A percentile compares a stretch with the other conserved stretches of the same genome.
These are phyloP conservation scores for Pseudopleuronectes americanus DNA, from an alignment of 2,797 vertebrate genomes.

Conservation along the genomic window DNA sequence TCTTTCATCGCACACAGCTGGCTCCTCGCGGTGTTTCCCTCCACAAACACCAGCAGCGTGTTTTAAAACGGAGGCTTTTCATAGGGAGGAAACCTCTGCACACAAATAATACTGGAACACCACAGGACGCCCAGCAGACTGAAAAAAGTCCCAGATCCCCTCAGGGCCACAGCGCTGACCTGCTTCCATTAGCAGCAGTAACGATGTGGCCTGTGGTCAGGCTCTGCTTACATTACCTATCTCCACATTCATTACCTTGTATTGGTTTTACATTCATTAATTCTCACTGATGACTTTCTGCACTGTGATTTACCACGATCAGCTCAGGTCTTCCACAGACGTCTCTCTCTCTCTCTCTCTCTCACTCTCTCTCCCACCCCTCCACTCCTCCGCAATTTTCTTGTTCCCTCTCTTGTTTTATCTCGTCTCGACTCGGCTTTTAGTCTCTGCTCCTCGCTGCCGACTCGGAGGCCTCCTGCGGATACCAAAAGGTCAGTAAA, in stretches of 20 bases:
- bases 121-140: not conserved
- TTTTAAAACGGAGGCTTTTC: slow-evolving; percentile 11
- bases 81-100: not conserved
- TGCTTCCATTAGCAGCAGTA: slow-evolving; percentile 1
- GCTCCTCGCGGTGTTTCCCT: not conserved
- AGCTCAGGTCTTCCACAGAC: no score
- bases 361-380: no score
- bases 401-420: not conserved
- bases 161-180: not conserved
- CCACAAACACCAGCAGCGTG: not conserved
- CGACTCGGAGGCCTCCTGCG: slow-evolving; percentile 38
- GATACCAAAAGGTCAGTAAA: slow-evolving; percentile 67
- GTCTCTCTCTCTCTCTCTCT: no score
- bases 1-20: slow-evolving; percentile 41
- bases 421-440: not conserved
- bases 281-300: no score
- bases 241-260: not conserved
- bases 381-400: not conserved
- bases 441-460: slow-evolving; percentile 5
- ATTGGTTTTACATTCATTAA: not conserved
- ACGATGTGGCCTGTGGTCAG: slow-evolving; percentile 4
- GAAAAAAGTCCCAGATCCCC: slow-evolving; percentile 22
- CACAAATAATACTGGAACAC: not conserved
- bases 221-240: not conserved
- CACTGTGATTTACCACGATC: no score